Evolutionary conservation across 2,888 invertebrate genomes (phyloP), one percentile per base, ranked within the genome.

Genomic region (Drosophila cracens): DNA sequence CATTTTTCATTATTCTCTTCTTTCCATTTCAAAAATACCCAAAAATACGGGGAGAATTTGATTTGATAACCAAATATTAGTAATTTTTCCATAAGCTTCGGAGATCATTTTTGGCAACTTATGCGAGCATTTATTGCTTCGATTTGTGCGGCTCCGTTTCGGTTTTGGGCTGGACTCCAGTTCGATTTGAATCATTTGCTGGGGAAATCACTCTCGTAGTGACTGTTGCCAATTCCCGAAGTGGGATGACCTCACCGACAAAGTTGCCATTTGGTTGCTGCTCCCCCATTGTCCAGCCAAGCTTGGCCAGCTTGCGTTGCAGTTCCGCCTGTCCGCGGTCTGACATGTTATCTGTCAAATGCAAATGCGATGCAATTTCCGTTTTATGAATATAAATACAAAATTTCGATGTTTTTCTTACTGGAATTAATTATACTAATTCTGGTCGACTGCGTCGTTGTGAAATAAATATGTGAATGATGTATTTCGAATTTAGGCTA

Each of bases 221-320:
- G 31, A 58, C 10, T 34, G 70, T 48, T 21, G 81, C 64, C 51
- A 76, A 40, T 21, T 60, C 61, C 4, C 64, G 64, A 5, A 80
- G 40, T 0, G 70, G 76, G 16, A 80, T 80, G 8, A 61, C 33
- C 34, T 75, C 76, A 16, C 69, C 58, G 31, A 8, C 8, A 4
- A 13, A 6, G 10, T 70, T 34, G 1, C 16, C 36, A 27, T 38
- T 43, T 11, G 34, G 38, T 29, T 31, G 21, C 51, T 75, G 38
- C 46, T 52, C 38, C 2, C 48, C 61, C 54, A 80, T 52, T 27
- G 76, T 80, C 76, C 76, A 80, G 70, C 81, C 81, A 5, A 76
- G 57, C 1, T 64, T 31, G n/a, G 40, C 48, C 40, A 75, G 34
- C 40, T 80, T 63, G 1, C 29, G 29, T n/a, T 69, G 76, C 31